Conservation (phyloP, 2,888 invertebrate species). For the Cerastoderma edule region DNA sequence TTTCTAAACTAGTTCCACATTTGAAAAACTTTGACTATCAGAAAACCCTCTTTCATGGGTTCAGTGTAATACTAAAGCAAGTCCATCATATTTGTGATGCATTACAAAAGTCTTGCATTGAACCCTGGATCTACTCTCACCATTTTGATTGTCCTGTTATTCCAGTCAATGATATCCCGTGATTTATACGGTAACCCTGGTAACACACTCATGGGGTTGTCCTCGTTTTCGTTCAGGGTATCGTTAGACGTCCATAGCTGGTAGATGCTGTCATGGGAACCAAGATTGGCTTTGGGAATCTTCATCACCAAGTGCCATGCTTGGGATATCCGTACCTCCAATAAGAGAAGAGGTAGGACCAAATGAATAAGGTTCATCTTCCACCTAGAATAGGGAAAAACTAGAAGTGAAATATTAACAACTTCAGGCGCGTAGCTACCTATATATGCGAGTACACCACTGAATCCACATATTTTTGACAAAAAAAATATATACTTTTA, state of each 20-base stretch:
- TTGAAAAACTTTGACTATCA: no score
- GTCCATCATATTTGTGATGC: no score
- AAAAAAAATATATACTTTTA: neutral
- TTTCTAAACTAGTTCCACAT: no score
- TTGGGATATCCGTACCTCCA: slow-evolving; percentile 9
- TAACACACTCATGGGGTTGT: slow-evolving; percentile 44
- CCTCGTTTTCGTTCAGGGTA: slow-evolving; percentile 46
- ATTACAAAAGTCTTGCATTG: no score
- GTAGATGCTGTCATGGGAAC: slow-evolving; percentile 35
- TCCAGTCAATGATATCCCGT: slow-evolving; percentile 44
- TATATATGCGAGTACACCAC: neutral
- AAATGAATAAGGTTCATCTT: neutral
- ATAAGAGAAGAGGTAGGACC: neutral
- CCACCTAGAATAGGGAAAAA: neutral
- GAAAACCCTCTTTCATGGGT: no score
- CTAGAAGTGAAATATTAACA: neutral
- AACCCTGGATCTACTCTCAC: no score
- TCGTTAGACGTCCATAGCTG: slow-evolving; percentile 57
- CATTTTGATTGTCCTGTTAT: slow-evolving; percentile 46
- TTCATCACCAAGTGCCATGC: slow-evolving; percentile 62
- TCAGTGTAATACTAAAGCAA: no score
- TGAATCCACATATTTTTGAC: neutral
- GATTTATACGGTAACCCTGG: slow-evolving; percentile 55
- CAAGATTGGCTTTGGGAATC: slow-evolving; percentile 48
- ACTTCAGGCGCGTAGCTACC: neutral